Base-by-base conservation (phyloP, 2,797 vertebrate genomes). In the Danio kyathit region DNA sequence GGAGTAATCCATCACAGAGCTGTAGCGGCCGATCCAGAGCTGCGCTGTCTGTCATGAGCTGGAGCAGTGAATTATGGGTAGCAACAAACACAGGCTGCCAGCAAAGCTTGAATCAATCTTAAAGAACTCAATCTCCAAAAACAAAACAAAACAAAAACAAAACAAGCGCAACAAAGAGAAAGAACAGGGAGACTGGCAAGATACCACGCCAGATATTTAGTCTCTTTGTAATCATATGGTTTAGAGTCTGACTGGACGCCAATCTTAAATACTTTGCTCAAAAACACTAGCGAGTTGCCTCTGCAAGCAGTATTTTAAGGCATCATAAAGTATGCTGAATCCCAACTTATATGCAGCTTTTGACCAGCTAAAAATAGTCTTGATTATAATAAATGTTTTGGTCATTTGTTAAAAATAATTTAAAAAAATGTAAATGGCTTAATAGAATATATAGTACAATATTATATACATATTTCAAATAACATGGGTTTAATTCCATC, bases 1-100 rank as follows among this genome's bases (percentile, higher is more conserved):
- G 67, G 71, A 83, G 90, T 91, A 90, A 93, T 94, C 92, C 87
- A 91, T 93, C 91, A 92, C 85, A 85, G 80, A 88, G 85, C 81
- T 79, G 81, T 79, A 89, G 87, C 86, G 83, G 86, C 92, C 85
- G 84, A 88, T 85, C 80, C 65, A 57, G 77, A 85, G 77, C 80
- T 59, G 74, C 11, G 65, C 80, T 87, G 86, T 87, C 84, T 82
- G 77, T 85, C 84, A 85, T 74, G 74, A 61, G 74, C 63, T 65
- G 80, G 19, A 72, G 77, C 76, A 79, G 70, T 84, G 83, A 87
- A 87, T 85, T 85, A 87, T 79, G 74, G 86, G 76, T 85, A 82
- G 74, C 79, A 82, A 82, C 82, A 85, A 83, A 85, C 84, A 76
- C 73, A 51, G 73, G 73, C 82, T 83, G 80, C 78, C 63, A 80